Evolutionary conservation across 35 echinoderm and acorn worm genomes (phyloP).

Genomic region (Apostichopus parvimensis): DNA sequence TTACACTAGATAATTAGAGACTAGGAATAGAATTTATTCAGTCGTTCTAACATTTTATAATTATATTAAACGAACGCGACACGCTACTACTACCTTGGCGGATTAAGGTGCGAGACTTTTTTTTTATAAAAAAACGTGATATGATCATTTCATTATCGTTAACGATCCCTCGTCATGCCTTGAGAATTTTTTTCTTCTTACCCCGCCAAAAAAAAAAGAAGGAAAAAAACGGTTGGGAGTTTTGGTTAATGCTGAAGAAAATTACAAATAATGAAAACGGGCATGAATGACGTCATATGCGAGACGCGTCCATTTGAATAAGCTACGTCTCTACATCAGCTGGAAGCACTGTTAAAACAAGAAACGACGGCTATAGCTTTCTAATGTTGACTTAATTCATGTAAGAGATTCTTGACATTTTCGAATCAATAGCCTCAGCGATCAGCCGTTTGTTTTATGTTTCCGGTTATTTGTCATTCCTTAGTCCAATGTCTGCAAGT

Average conservation of each 20-base stretch:
- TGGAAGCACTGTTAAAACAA: conserved; percentile 12
- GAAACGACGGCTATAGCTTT: neutral
- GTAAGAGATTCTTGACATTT: conserved; percentile 38
- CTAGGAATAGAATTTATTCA: neutral
- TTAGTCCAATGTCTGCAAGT: too few species aligned
- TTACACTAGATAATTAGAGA: neutral
- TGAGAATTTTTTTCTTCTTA: neutral
- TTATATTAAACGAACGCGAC: neutral
- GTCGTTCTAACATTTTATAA: neutral
- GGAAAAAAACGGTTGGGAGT: too few species aligned
- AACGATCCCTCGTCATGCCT: neutral
- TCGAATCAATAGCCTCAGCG: too few species aligned
- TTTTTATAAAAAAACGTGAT: neutral
- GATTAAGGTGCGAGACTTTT: neutral
- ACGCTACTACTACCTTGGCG: neutral
- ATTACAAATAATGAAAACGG: conserved; percentile 16
- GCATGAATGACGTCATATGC: conserved; percentile 12
- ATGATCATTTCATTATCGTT: neutral
- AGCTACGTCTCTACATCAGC: conserved; percentile 17
- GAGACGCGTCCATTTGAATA: conserved; percentile 20
- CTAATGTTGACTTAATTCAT: neutral
- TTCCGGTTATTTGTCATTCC: too few species aligned
- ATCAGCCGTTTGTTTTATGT: too few species aligned
- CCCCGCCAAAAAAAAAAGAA: too few species aligned
- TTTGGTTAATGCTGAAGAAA: too few species aligned